These are phyloP conservation scores for Trichacis sp. DNA, from an alignment of 2,888 invertebrate genomes.

Conservation along the genomic window DNA sequence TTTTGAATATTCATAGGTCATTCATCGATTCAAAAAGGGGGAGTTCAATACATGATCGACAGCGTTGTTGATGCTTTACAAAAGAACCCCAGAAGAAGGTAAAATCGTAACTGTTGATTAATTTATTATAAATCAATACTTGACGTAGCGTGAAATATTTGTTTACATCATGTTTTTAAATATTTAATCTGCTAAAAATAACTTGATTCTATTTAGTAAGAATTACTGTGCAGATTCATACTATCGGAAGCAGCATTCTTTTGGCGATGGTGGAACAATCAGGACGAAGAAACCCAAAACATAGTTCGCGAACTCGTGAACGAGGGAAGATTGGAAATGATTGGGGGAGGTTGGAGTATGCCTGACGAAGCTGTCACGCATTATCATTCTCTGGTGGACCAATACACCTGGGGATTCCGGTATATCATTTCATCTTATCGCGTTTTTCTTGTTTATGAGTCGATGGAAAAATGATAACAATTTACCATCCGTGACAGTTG, in stretches of 20 bases:
- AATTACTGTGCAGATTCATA: slow-evolving; percentile 75
- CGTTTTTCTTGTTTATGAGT: too few species aligned
- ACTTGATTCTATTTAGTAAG: too few species aligned
- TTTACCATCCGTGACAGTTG: too few species aligned
- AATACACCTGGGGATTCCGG: slow-evolving; percentile 82
- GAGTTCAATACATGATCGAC: not conserved
- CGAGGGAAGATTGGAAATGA: slow-evolving; percentile 81
- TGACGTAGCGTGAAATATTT: too few species aligned
- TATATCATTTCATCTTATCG: too few species aligned
- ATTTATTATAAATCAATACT: too few species aligned
- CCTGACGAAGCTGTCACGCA: slow-evolving; percentile 83
- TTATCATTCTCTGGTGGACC: slow-evolving; percentile 81
- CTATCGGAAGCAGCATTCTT: slow-evolving; percentile 91
- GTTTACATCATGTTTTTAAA: too few species aligned
- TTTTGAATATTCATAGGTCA: not conserved
- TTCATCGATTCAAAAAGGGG: not conserved
- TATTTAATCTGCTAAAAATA: too few species aligned
- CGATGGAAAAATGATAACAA: too few species aligned
- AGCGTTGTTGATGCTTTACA: not conserved
- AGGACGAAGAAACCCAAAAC: slow-evolving; percentile 72
- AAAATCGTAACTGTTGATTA: too few species aligned
- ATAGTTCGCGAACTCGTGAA: slow-evolving; percentile 74
- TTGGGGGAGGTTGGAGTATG: slow-evolving; percentile 87
- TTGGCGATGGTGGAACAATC: slow-evolving; percentile 83
- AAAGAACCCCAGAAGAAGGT: not conserved